Base-by-base conservation (phyloP, 2,888 invertebrate species). In the Aspidiotus rigidus region DNA sequence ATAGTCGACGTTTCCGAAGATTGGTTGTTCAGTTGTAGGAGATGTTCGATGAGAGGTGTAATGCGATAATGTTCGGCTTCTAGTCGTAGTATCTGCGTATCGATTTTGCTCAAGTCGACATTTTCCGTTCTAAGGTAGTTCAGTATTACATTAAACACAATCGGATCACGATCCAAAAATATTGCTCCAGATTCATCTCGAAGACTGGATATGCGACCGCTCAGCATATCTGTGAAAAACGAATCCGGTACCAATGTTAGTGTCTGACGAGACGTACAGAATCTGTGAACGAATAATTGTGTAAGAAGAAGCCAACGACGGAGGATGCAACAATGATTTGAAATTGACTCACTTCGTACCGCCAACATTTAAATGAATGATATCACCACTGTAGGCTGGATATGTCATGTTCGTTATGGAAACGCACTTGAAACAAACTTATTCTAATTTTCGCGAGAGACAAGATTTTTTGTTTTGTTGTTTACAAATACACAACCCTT, bases 1-100 rank as follows among this genome's bases (percentile, higher is more conserved):
- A n/a, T n/a, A n/a, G n/a, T n/a, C n/a, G n/a, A n/a, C n/a, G n/a
- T n/a, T n/a, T n/a, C n/a, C n/a, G n/a, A n/a, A n/a, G n/a, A n/a
- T n/a, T n/a, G n/a, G n/a, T n/a, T n/a, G n/a, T n/a, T n/a, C n/a
- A n/a, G n/a, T n/a, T n/a, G n/a, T n/a, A 90, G 88, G 71, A 98
- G 80, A 73, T 94, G 83, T 77, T 92, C 89, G 54, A 94, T 90
- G 66, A 94, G 78, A 6, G 93, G 93, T 2, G 90, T 88, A 67
- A 99, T 90, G 10, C 95, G 96, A 81, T 96, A 99, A 79, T 93
- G 99, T 78, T 98, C 96, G 70, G 97, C 96, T 79, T 99, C 98
- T 79, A 97, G 96, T 72, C 90, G 85, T 70, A 98, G 79, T 1
- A 88, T 85, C 73, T 89, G 84, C 72, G 92, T 83, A 77, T 91